phyloP scores from a whole-genome alignment of 2,113 vertebrate genomes.

The Hemibates koningsi region DNA sequence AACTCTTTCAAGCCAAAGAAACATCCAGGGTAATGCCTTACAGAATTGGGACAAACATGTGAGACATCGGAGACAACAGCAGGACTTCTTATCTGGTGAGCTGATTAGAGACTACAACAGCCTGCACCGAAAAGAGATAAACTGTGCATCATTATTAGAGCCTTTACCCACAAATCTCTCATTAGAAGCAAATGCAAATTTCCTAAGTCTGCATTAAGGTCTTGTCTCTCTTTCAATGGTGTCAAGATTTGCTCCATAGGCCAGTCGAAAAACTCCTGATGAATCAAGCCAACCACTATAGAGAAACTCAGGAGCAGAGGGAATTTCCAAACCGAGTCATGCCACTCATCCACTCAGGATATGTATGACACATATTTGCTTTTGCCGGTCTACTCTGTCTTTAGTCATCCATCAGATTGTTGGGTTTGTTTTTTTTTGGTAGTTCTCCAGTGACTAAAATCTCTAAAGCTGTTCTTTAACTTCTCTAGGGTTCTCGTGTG shows the following conservation, averaged over 20 bases:
- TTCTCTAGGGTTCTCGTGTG: conserved; percentile 67
- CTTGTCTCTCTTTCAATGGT: neutral
- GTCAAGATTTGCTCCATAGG: conserved; percentile 73
- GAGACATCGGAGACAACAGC: conserved; percentile 73
- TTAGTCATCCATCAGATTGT: neutral
- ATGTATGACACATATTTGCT: conserved; percentile 59
- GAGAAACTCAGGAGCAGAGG: conserved; percentile 78
- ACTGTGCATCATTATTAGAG: neutral
- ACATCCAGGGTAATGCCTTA: conserved; percentile 73
- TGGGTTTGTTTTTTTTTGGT: neutral
- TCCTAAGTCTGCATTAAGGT: neutral
- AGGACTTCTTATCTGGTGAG: conserved; percentile 79
- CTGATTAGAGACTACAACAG: neutral
- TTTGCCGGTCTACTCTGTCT: neutral
- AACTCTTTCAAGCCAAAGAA: conserved; percentile 1
- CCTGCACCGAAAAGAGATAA: neutral
- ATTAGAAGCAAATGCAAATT: neutral
- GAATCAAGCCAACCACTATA: conserved; percentile 73
- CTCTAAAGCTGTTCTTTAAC: neutral
- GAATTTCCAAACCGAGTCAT: conserved; percentile 71
- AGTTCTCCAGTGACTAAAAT: neutral
- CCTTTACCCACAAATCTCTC: neutral
- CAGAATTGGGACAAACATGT: conserved; percentile 80
- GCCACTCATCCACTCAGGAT: conserved; percentile 70
- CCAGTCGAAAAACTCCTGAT: conserved; percentile 78